Conservation (phyloP, 2,113 vertebrate species). For the Sclerurus mexicanus region DNA sequence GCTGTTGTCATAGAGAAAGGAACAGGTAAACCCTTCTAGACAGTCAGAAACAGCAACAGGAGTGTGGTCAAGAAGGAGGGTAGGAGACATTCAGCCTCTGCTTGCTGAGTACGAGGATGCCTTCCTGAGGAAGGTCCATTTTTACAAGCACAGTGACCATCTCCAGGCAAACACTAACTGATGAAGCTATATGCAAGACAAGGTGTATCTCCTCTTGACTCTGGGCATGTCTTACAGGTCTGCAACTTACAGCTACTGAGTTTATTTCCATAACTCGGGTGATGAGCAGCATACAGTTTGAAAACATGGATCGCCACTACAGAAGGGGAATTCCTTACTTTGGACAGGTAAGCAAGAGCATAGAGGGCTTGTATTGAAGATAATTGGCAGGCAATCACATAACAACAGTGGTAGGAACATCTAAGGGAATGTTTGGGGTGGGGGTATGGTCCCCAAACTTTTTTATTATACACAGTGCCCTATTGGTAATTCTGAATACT, state of each 20-base stretch:
- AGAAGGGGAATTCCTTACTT: slow-evolving; percentile 65
- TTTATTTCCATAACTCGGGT: slow-evolving; percentile 22
- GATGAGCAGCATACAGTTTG: slow-evolving; percentile 43
- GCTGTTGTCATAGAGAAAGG: slow-evolving; percentile 50
- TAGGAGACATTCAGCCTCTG: background rate
- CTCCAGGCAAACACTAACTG: background rate
- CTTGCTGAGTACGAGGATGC: background rate
- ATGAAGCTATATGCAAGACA: background rate
- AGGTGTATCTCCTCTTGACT: background rate
- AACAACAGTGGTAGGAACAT: background rate
- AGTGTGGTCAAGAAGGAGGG: background rate
- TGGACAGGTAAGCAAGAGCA: slow-evolving; percentile 46
- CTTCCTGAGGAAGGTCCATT: background rate
- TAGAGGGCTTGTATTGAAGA: background rate
- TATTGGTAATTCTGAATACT: background rate
- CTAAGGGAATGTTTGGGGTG: background rate
- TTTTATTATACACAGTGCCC: background rate
- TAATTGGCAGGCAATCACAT: background rate
- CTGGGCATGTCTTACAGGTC: slow-evolving; percentile 29
- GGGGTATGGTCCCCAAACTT: background rate
- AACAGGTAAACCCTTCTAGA: slow-evolving; percentile 57
- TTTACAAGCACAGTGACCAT: background rate
- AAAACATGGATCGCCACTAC: slow-evolving; percentile 50
- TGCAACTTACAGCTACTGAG: background rate
- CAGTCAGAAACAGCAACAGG: background rate